A percentile compares a stretch with the other conserved stretches of the same genome.
Conservation (phyloP, 53 echinoderm and acorn worm genomes). For the Antedon mediterranea region DNA sequence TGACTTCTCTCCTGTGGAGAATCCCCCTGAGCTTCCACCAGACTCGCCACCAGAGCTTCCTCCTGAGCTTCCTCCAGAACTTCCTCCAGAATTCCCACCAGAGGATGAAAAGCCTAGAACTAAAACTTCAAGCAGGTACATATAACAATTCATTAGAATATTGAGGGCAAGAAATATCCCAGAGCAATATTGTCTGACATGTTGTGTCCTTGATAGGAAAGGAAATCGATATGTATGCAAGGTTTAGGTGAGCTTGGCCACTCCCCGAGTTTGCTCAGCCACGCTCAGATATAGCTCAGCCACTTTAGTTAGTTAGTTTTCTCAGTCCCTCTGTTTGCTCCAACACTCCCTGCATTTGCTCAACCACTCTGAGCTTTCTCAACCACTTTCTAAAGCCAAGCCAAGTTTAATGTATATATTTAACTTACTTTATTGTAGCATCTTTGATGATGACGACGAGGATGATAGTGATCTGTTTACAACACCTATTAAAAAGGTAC, state of each 20-base stretch:
- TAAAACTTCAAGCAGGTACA: conserved; percentile 12
- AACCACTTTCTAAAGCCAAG: neutral
- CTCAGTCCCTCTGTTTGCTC: too few species aligned
- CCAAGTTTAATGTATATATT: neutral
- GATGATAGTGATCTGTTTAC: conserved; percentile 51
- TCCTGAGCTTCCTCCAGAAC: conserved; percentile 55
- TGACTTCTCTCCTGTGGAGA: neutral
- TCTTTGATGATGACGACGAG: conserved; percentile 79
- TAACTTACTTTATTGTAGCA: conserved; percentile 14
- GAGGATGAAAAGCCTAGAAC: conserved; percentile 53
- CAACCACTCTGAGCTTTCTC: neutral
- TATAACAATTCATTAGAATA: too few species aligned
- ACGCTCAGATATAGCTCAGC: too few species aligned
- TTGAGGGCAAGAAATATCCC: too few species aligned
- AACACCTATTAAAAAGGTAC: conserved; percentile 33
- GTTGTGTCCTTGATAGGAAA: neutral
- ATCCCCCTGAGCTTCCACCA: conserved; percentile 26
- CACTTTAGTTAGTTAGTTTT: too few species aligned
- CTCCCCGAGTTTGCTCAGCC: too few species aligned
- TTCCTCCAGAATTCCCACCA: conserved; percentile 56
- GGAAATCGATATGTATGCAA: too few species aligned
- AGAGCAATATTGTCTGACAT: too few species aligned
- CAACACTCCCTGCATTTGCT: too few species aligned
- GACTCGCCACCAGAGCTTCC: conserved; percentile 20
- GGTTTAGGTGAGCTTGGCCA: too few species aligned